Conservation (phyloP, 1,140 invertebrate genomes). For the Drosophila nannoptera region DNA sequence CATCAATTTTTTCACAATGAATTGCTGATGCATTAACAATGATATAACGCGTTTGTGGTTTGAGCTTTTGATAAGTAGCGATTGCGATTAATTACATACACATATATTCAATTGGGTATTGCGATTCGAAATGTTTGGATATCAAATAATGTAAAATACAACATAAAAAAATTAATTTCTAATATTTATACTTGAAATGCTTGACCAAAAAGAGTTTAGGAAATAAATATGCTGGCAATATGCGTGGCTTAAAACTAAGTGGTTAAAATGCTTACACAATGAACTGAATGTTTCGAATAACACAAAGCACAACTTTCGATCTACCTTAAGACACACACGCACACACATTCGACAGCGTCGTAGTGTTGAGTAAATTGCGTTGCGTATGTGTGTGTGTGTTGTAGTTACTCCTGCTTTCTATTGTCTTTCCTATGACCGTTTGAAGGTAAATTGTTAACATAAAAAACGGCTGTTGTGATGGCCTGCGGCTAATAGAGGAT, state of each 20-base stretch:
- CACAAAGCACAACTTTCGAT: conserved; percentile 23
- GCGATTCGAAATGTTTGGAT: conserved; percentile 25
- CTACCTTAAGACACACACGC: conserved; percentile 26
- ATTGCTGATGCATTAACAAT: conserved; percentile 56
- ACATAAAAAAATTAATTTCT: neutral
- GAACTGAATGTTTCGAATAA: conserved; percentile 59
- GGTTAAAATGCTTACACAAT: conserved; percentile 50
- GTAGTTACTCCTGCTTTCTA: conserved; percentile 49
- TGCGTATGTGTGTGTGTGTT: conserved; percentile 17
- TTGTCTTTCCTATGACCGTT: conserved; percentile 72
- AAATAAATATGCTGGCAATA: conserved; percentile 67
- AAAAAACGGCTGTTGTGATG: conserved; percentile 11
- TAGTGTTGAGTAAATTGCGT: neutral
- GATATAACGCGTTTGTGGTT: conserved; percentile 49
- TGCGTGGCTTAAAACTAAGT: conserved; percentile 53
- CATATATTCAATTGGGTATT: conserved; percentile 16
- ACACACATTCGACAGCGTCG: neutral
- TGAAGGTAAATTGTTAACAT: conserved; percentile 29
- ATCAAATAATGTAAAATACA: conserved; percentile 31
- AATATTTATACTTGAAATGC: conserved; percentile 38
- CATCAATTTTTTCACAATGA: conserved; percentile 33
- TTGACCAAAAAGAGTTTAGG: conserved; percentile 24
- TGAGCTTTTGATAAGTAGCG: conserved; percentile 47
- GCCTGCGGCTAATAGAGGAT: conserved; percentile 38
- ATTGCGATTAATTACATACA: conserved; percentile 9